Conservation (phyloP, 2,797 vertebrate species). For the Helarctos malayanus region DNA sequence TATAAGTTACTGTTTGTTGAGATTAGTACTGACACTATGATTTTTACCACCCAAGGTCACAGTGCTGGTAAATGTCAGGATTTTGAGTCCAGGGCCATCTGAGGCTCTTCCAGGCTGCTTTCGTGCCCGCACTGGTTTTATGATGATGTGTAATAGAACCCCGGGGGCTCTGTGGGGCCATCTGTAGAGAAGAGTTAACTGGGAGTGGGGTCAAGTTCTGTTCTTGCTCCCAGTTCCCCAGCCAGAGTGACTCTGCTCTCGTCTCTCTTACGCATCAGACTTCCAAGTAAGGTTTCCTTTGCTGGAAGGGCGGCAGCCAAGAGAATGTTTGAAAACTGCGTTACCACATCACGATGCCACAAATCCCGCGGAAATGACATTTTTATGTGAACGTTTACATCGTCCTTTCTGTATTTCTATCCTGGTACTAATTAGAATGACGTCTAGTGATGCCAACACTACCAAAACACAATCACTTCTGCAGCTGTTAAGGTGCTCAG, state of each 20-base stretch:
- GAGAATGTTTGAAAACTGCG: not conserved
- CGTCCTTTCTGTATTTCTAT: not conserved
- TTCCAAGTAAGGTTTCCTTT: not conserved
- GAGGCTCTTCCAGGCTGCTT: not conserved
- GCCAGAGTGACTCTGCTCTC: not conserved
- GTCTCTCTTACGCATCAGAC: not conserved
- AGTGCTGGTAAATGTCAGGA: not conserved
- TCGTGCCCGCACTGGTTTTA: not conserved
- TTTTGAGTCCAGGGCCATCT: not conserved
- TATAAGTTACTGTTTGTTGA: not conserved
- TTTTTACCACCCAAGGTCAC: not conserved
- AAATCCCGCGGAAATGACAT: not conserved
- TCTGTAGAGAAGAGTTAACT: not conserved
- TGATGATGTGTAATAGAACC: not conserved
- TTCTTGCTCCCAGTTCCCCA: not conserved
- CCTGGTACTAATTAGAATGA: constrained; percentile 16
- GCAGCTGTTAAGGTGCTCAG: not conserved
- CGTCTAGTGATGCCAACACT: not conserved
- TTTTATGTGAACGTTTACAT: not conserved
- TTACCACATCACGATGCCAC: not conserved
- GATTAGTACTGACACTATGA: not conserved
- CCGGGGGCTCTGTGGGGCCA: not conserved
- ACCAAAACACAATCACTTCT: not conserved
- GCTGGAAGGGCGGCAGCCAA: not conserved
- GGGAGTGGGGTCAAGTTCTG: not conserved